phyloP scores from a whole-genome alignment of 2,888 invertebrate species.

The Cataglyphis cursor region DNA sequence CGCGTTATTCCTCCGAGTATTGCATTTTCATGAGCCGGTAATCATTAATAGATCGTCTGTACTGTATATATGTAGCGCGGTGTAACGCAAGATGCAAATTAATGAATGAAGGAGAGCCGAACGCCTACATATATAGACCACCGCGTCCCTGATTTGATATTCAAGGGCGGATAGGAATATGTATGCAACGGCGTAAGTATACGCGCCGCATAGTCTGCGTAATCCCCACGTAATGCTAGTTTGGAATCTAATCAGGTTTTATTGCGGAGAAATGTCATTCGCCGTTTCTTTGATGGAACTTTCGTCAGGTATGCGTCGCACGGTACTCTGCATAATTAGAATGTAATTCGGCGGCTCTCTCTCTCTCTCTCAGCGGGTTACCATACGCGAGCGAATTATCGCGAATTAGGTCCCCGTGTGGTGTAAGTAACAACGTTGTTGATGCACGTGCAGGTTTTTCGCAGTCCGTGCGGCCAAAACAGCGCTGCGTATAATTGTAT shows the following conservation, averaged over 20 bases:
- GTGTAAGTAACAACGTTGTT: constrained; percentile 33
- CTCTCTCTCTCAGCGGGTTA: constrained; percentile 20
- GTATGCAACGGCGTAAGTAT: constrained; percentile 28
- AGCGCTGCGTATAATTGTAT: constrained; percentile 16
- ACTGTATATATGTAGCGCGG: constrained; percentile 28
- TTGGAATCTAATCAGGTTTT: constrained; percentile 67
- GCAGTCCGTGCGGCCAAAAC: constrained; percentile 2
- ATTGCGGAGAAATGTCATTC: constrained; percentile 62
- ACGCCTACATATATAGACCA: constrained; percentile 39
- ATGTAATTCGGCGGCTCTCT: constrained; percentile 58
- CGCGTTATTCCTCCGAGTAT: constrained; percentile 39
- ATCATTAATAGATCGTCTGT: constrained; percentile 54
- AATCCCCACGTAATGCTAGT: constrained; percentile 45
- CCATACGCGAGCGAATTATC: constrained; percentile 48
- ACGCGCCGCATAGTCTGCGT: constrained; percentile 27
- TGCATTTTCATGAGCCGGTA: constrained; percentile 53
- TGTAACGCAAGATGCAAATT: constrained; percentile 56
- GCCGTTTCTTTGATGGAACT: constrained; percentile 61
- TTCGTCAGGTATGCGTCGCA: constrained; percentile 58
- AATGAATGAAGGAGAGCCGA: constrained; percentile 52
- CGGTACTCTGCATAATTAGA: constrained; percentile 67
- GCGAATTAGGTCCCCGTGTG: constrained; percentile 37
- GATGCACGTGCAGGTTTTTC: constrained; percentile 26
- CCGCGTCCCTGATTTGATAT: constrained; percentile 50
- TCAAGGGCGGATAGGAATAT: constrained; percentile 39